Conservation (phyloP, 2,888 invertebrate species). For the Sylvicola cinctus region DNA sequence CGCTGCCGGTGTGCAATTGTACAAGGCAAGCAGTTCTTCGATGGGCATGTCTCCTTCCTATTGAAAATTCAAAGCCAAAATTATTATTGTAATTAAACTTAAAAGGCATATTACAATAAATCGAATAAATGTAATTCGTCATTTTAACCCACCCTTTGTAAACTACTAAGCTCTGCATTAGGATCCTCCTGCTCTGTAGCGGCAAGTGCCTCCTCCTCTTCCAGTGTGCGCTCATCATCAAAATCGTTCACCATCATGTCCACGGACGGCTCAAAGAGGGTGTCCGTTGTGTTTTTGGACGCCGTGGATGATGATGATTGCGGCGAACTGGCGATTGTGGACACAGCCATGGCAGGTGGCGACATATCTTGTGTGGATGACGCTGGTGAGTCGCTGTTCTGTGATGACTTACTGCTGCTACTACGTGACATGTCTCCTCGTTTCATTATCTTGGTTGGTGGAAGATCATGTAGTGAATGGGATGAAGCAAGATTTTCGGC, state of each 20-base stretch:
- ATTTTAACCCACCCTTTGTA: constrained; percentile 57
- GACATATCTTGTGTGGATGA: too few species aligned
- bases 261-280: constrained; percentile 75
- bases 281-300: constrained; percentile 14
- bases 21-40: constrained; percentile 77
- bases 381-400: too few species aligned
- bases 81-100: too few species aligned
- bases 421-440: too few species aligned
- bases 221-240: constrained; percentile 90
- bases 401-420: too few species aligned
- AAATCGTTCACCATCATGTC: constrained; percentile 97
- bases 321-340: not conserved
- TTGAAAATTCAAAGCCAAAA: too few species aligned
- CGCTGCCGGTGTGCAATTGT: constrained; percentile 41
- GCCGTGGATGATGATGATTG: not conserved
- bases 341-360: too few species aligned
- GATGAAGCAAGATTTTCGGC: too few species aligned
- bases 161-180: constrained; percentile 68
- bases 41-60: constrained; percentile 89
- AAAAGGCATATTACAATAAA: too few species aligned
- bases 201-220: constrained; percentile 91
- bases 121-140: constrained; percentile 17
- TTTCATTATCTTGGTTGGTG: too few species aligned
- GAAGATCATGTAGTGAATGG: too few species aligned
- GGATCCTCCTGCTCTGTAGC: constrained; percentile 69